These are phyloP conservation scores for Cephus rjabovi DNA, from an alignment of 2,888 invertebrate species.

Conservation along the genomic window DNA sequence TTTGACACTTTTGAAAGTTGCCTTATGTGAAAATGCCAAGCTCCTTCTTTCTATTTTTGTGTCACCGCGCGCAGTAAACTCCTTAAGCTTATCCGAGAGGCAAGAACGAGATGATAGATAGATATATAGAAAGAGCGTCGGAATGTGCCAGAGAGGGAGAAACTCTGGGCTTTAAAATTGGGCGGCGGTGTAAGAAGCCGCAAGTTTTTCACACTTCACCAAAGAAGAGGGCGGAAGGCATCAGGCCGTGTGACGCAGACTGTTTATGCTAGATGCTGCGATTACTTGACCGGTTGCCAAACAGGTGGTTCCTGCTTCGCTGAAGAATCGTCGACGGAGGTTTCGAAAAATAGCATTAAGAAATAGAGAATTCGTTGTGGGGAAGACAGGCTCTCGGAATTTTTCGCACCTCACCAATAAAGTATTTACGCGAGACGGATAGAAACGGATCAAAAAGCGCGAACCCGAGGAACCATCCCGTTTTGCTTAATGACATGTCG, in stretches of 20 bases:
- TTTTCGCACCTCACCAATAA: constrained; percentile 62
- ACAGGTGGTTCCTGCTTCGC: constrained; percentile 58
- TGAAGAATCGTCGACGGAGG: constrained; percentile 12
- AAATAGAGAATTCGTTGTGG: constrained; percentile 20
- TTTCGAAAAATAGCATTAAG: constrained; percentile 16
- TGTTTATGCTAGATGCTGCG: neutral
- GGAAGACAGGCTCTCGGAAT: constrained; percentile 60
- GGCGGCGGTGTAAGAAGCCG: too few species aligned
- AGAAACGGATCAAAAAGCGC: neutral
- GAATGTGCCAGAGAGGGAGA: too few species aligned
- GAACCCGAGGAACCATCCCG: neutral
- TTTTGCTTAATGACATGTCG: neutral
- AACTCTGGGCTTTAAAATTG: too few species aligned
- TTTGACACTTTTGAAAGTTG: too few species aligned
- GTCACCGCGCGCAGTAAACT: too few species aligned
- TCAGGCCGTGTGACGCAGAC: neutral
- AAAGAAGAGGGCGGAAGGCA: constrained; percentile 10
- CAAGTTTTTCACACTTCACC: constrained; percentile 30
- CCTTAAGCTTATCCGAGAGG: too few species aligned
- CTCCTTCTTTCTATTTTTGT: too few species aligned
- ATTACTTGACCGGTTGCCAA: constrained; percentile 57
- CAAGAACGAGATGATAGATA: too few species aligned
- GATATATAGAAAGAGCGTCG: too few species aligned
- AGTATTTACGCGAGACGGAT: neutral
- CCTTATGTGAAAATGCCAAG: too few species aligned